phyloP scores from a whole-genome alignment of 2,888 invertebrate species.

The Ochropacha duplaris region DNA sequence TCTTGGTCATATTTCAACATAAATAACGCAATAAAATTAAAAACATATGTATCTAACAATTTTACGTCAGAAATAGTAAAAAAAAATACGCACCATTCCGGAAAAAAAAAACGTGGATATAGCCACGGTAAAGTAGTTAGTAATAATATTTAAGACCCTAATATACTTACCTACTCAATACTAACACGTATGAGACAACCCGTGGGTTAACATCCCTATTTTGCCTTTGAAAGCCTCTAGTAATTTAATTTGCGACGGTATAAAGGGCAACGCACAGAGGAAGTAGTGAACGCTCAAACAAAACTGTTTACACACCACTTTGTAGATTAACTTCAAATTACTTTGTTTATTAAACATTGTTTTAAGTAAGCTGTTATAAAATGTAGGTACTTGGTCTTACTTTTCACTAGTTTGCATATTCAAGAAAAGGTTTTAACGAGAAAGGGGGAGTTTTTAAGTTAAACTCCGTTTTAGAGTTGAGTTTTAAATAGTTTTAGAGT shows the following conservation, averaged over 20 bases:
- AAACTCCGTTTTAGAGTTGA: background rate
- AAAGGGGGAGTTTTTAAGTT: background rate
- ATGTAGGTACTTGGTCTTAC: background rate
- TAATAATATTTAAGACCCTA: background rate
- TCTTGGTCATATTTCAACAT: no score
- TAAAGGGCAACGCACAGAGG: constrained; percentile 22
- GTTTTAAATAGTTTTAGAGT: background rate
- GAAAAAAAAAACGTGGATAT: no score
- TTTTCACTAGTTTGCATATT: background rate
- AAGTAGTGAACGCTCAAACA: constrained; percentile 13
- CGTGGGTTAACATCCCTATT: constrained; percentile 25
- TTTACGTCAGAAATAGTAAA: no score
- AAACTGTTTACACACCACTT: background rate
- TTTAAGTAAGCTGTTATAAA: background rate
- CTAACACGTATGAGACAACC: constrained; percentile 4
- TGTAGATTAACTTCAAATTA: background rate
- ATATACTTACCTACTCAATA: background rate
- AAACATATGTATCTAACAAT: no score
- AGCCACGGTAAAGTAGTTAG: no score
- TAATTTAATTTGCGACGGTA: constrained; percentile 50
- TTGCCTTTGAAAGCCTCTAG: constrained; percentile 48
- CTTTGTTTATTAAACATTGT: background rate
- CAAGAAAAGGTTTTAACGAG: background rate
- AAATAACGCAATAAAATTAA: no score
- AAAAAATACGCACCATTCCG: no score